A percentile compares a stretch with the other conserved stretches of the same genome.
Evolutionary conservation across 2,113 vertebrate species (phyloP).

Genomic region (Tamias sibiricus): DNA sequence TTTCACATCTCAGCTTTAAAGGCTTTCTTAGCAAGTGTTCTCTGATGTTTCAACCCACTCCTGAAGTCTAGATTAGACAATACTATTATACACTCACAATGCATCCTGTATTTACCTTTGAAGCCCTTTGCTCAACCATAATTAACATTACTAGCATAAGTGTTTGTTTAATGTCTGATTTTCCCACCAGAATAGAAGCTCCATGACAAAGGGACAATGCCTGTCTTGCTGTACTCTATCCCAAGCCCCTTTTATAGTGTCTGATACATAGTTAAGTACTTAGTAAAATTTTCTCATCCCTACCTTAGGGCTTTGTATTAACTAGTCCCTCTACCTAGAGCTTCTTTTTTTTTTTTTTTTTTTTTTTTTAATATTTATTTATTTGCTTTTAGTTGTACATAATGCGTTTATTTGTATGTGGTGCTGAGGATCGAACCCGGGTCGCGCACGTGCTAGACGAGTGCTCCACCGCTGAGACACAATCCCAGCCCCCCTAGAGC

Average conservation of each 20-base stretch:
- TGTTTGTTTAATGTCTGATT: conserved; percentile 28
- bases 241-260: not conserved
- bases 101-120: not conserved
- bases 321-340: not conserved
- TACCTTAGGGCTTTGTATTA: not conserved
- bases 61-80: conserved; percentile 43
- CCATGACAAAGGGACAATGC: not conserved
- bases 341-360: too few relatives aligned
- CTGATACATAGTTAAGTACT: not conserved
- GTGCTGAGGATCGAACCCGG: too few relatives aligned
- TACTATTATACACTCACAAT: not conserved
- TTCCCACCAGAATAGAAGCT: not conserved
- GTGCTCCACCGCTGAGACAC: too few relatives aligned
- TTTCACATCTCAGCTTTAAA: conserved; percentile 37
- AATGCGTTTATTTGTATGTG: too few relatives aligned
- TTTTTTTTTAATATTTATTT: too few relatives aligned
- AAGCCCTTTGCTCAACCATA: not conserved
- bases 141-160: not conserved
- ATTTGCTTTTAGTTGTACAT: too few relatives aligned
- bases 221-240: not conserved
- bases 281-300: conserved; percentile 9
- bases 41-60: not conserved
- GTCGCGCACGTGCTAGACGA: too few relatives aligned
- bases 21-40: conserved; percentile 6
- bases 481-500: too few relatives aligned